Evolutionary conservation across 2,888 invertebrate genomes (phyloP).

Genomic region (Leptogaster cylindrica): DNA sequence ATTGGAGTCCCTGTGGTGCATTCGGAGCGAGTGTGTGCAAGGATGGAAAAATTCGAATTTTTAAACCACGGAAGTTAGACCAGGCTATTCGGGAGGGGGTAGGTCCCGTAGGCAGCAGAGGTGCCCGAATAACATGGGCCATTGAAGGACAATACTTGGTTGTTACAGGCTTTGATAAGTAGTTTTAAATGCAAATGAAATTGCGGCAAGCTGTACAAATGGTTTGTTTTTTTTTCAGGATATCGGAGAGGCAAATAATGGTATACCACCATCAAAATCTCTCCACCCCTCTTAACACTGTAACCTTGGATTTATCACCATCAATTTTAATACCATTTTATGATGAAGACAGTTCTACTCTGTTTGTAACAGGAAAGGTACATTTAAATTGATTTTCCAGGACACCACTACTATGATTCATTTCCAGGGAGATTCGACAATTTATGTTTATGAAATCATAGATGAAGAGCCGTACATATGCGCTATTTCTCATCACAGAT

Average conservation of each 20-base stretch:
- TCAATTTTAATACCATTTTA: conserved; percentile 91
- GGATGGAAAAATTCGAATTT: conserved; percentile 81
- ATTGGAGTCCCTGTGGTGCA: conserved; percentile 92
- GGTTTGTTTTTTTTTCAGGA: conserved; percentile 63
- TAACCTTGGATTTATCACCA: conserved; percentile 86
- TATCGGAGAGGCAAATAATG: conserved; percentile 85
- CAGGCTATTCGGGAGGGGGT: conserved; percentile 75
- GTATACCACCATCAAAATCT: conserved; percentile 80
- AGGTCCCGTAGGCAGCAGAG: conserved; percentile 87
- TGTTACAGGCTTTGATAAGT: conserved; percentile 92
- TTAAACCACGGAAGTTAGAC: conserved; percentile 75
- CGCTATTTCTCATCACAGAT: conserved; percentile 86
- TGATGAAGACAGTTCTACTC: conserved; percentile 91
- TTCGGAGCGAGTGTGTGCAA: conserved; percentile 87
- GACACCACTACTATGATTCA: conserved; percentile 49
- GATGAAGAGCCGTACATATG: conserved; percentile 86
- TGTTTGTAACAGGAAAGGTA: conserved; percentile 92
- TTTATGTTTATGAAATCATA: conserved; percentile 93
- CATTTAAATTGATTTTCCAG: background rate
- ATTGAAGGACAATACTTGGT: conserved; percentile 84
- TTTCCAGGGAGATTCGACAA: conserved; percentile 87
- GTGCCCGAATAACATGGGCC: conserved; percentile 90
- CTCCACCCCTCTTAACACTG: conserved; percentile 75
- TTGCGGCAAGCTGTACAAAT: background rate
- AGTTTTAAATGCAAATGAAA: conserved; percentile 50